phyloP scores from a whole-genome alignment of 1,140 invertebrate genomes.

The Drosophila albomicans region DNA sequence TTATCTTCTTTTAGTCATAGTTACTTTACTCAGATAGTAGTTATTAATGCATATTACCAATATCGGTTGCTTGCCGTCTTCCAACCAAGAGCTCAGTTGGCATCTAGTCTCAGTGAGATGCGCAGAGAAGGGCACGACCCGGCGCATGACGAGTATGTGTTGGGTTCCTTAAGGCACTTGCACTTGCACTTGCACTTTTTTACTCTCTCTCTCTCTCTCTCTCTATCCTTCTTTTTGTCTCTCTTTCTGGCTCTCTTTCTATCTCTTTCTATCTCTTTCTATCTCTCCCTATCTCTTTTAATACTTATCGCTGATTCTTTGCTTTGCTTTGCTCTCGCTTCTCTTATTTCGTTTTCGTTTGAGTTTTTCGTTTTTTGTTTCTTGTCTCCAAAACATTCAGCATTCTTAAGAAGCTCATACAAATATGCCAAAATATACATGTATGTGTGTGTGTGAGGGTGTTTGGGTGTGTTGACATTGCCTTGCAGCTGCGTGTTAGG shows the following conservation, averaged over 20 bases:
- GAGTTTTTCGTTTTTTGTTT: neutral
- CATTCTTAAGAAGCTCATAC: conserved; percentile 27
- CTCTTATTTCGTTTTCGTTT: neutral
- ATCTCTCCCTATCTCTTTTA: neutral
- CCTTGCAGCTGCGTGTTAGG: conserved; percentile 2
- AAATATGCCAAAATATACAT: conserved; percentile 31
- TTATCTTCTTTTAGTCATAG: neutral
- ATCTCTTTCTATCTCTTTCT: neutral
- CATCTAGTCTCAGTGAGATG: conserved; percentile 34
- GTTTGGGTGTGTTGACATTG: conserved; percentile 38
- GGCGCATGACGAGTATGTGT: conserved; percentile 24
- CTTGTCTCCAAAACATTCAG: conserved; percentile 16
- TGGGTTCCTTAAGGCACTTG: conserved; percentile 72
- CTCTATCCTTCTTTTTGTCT: neutral
- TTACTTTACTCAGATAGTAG: conserved; percentile 1
- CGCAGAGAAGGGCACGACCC: conserved; percentile 38
- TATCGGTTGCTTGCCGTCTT: conserved; percentile 20
- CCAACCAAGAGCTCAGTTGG: neutral
- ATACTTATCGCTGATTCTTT: neutral
- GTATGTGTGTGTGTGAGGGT: conserved; percentile 1
- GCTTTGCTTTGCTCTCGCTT: neutral
- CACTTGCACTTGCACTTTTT: conserved; percentile 60
- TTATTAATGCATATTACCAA: conserved; percentile 21
- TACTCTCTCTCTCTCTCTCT: conserved; percentile 22
- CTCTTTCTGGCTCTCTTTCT: neutral